Base-by-base conservation (phyloP, 2,113 vertebrate genomes). In the Pygoscelis adeliae region DNA sequence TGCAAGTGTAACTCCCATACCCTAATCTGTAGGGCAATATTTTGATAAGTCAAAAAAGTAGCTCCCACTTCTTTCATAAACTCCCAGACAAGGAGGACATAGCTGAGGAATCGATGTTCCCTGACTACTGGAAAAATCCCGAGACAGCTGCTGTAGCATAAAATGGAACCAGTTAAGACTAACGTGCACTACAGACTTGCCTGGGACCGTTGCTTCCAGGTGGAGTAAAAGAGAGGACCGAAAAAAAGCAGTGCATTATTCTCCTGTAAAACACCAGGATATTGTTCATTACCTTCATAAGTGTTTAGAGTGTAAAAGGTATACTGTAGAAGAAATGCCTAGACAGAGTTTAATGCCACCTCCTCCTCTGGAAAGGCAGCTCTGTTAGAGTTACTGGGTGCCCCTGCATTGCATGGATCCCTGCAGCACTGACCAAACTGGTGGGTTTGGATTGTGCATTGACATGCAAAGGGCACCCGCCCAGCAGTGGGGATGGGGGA, bases 381-480 rank as follows among this genome's bases (percentile, higher is more conserved):
- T 82, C 18, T 53, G 7, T 46, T 38, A 21, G 25, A 56, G n/a
- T 67, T 40, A 8, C 14, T 27, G 10, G 18, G 11, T 66, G 46
- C 22, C 40, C 32, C 66, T 74, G 61, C 22, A 3, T 36, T 58
- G n/a, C 7, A 3, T 15, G 40, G 42, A 14, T 18, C 27, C 11
- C 32, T 56, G 70, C 34, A 85, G 40, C 61, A 11, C 59, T 78
- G 59, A 29, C 61, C 36, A 13, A 5, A 25, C 22, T 13, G 32
- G 17, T 65, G 26, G 46, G 36, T 56, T 73, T 74, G 73, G 11
- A 4, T 15, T 38, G 36, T 53, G 32, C 6, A 15, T 9, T 42
- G 26, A 30, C 10, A 5, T 17, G 26, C 47, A 42, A 42, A 71
- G 21, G 12, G 14, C 12, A 5, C 26, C 83, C 0, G 0, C n/a